These are phyloP conservation scores for Rhea pennata DNA, from an alignment of 2,113 vertebrate species.

Conservation along the genomic window DNA sequence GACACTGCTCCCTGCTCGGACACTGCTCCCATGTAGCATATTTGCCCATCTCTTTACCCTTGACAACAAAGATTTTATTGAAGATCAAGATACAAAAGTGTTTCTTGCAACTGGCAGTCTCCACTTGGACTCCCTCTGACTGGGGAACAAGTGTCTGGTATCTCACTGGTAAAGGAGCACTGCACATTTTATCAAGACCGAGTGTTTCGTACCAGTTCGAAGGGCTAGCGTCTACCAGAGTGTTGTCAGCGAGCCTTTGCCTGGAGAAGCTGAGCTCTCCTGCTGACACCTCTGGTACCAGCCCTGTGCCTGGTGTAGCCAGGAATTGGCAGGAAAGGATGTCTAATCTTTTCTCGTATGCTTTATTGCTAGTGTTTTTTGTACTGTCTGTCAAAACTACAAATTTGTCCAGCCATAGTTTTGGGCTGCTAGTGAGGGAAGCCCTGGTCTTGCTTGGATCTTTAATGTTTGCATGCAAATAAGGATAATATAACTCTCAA, in stretches of 20 bases:
- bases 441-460: background rate
- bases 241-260: background rate
- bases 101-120: background rate
- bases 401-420: background rate
- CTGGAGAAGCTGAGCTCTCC: background rate
- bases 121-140: background rate
- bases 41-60: background rate
- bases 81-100: background rate
- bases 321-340: background rate
- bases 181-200: rapidly evolving
- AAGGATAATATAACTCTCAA: background rate
- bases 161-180: rapidly evolving
- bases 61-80: background rate
- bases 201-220: background rate
- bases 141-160: rapidly evolving
- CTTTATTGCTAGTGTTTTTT: background rate
- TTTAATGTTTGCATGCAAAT: background rate
- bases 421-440: background rate
- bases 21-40: rapidly evolving
- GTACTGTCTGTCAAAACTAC: background rate
- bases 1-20: background rate
- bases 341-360: background rate
- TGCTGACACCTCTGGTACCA: background rate
- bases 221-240: background rate
- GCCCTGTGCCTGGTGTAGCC: background rate